Evolutionary conservation across 2,797 vertebrate genomes (phyloP), one percentile per base, ranked within the genome.

Genomic region (Protosalanx chinensis): DNA sequence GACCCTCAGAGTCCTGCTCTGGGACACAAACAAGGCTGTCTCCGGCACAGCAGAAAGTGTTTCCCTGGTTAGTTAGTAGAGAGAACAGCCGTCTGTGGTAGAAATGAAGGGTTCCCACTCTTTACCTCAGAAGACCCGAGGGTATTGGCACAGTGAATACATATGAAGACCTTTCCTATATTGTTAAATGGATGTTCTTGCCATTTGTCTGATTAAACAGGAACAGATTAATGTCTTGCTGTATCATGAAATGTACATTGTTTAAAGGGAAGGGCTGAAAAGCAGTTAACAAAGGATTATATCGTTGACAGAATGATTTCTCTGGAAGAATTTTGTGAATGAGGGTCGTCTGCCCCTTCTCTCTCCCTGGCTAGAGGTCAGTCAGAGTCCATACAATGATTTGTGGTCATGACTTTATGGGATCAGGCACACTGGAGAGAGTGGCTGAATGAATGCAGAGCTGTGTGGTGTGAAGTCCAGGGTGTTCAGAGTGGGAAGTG

Each of bases 71-170:
- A 72, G 64, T 59, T 32, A 69, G 66, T 32, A 69, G 66, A 79
- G 81, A 81, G 77, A 85, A 86, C 70, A 53, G 76, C 86, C 89
- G 87, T 80, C 86, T 88, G 85, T 76, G 83, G 83, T 81, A 76
- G 74, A 85, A 72, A 33, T 16, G 23, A 72, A 37, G 58, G 72
- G 69, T 81, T 85, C 71, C 76, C 78, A 70, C 79, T 73, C 66
- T 79, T 87, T 80, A 87, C 76, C 80, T 86, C 81, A 71, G 41
- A 82, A 72, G 72, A 46, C 41, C 76, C 71, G 77, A 61, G 56
- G 33, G 41, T 13, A 13, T 65, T 41, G 20, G 37, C 5, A 64
- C 35, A 46, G 12, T 64, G 37, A 4, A 13, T 46, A 46, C 41
- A 46, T 46, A 46, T 13, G 2, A 46, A 46, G 20, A 46, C n/a